Conservation (phyloP, 2,113 vertebrate species). For the Irena cyanogastra region DNA sequence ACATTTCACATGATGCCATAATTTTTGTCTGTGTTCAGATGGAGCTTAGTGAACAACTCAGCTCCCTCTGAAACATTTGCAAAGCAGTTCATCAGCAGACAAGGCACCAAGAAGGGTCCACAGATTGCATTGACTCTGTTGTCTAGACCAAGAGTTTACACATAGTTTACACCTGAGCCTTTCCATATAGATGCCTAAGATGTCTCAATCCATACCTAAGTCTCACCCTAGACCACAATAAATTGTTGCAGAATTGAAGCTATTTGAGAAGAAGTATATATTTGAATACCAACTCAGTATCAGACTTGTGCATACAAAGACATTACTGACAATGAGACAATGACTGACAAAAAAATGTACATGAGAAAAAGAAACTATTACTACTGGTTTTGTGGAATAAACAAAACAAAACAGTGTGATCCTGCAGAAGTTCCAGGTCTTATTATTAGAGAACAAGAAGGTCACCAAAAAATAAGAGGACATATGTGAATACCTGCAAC, state of each 20-base stretch:
- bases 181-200: neutral
- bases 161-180: neutral
- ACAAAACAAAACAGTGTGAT: neutral
- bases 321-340: neutral
- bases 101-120: neutral
- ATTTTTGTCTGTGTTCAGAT: neutral
- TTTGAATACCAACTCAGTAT: neutral
- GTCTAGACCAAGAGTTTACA: neutral
- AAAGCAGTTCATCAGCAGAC: neutral
- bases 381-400: neutral
- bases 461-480: neutral
- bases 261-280: neutral
- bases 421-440: neutral
- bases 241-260: neutral
- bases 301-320: neutral
- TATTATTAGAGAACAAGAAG: neutral
- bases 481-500: neutral
- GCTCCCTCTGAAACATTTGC: neutral
- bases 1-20: neutral
- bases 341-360: neutral
- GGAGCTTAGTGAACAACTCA: neutral
- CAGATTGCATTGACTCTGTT: neutral
- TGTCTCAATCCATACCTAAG: neutral
- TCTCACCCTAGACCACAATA: neutral
- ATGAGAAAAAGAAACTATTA: neutral